Percentiles rank a stretch among this genome's conserved stretches.
Evolutionary conservation across 2,113 vertebrate genomes (phyloP).

Genomic region (Stictonetta naevosa): DNA sequence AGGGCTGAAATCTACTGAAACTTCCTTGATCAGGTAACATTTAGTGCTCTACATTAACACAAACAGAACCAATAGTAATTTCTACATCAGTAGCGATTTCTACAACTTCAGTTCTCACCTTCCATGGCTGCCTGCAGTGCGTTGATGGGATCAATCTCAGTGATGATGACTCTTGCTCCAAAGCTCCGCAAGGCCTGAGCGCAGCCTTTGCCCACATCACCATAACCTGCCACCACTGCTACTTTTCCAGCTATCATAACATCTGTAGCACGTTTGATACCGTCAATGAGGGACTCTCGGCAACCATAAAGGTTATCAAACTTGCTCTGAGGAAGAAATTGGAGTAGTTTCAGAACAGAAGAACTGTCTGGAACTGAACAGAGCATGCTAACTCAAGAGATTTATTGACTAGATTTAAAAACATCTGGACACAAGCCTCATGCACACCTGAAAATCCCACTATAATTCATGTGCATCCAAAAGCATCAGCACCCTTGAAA

Average conservation of each 20-base stretch:
- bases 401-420: not conserved
- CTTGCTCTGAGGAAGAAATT: conserved; percentile 85
- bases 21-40: not conserved
- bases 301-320: conserved; percentile 99
- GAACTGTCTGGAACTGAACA: not conserved
- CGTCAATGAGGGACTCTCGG: conserved; percentile 96
- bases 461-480: not conserved
- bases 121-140: conserved; percentile 98
- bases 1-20: not conserved
- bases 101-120: conserved; percentile 73
- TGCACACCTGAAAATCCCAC: not conserved
- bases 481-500: not conserved
- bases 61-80: not conserved
- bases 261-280: conserved; percentile 96
- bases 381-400: not conserved
- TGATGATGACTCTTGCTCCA: conserved; percentile 94
- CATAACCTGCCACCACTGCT: conserved; percentile 94
- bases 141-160: conserved; percentile 96
- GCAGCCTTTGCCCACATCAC: conserved; percentile 96
- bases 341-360: not conserved
- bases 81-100: not conserved
- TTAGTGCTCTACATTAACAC: not conserved
- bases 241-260: conserved; percentile 99
- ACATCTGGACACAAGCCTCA: not conserved
- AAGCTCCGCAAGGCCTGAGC: conserved; percentile 93